Evolutionary conservation across 2,888 invertebrate species (phyloP), one percentile per base, ranked within the genome.

Genomic region (Tetranychus piercei): DNA sequence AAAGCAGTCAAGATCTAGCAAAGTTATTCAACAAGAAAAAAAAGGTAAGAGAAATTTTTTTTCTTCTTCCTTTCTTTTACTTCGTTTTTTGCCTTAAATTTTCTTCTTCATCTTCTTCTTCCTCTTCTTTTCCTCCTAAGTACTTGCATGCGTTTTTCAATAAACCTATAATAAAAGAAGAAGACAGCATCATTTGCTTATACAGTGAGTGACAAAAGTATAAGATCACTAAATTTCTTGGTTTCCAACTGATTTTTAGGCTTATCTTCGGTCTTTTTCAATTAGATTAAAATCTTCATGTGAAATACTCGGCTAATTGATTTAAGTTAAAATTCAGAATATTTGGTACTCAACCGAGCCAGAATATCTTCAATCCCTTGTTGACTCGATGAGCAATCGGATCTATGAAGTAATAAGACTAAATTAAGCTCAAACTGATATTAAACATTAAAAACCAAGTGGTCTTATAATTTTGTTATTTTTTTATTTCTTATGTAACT

Each of bases 61-160:
- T 15, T 55, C 55, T 15, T 55, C 55, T 55, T 15, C 15, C 15
- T 55, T 7, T 55, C 15, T 55, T 55, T 55, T 55, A 55, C 55
- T 55, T 55, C 55, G 55, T 55, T 55, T 55, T 55, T 23, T 55
- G 64, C 71, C 64, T 23, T 74, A 71, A 69, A 72, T 74, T 73
- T 69, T 73, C 73, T 44, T 73, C 23, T 11, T 34, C 71, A 44
- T 73, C 71, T 44, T 73, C 69, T 71, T 76, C 73, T 75, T 23
- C 73, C 73, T 71, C 66, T 44, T 71, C 8, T 44, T 22, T 73
- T 66, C 69, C 64, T 69, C 67, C 72, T 45, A n/a, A n/a, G n/a
- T n/a, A n/a, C n/a, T n/a, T n/a, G n/a, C n/a, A n/a, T n/a, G n/a
- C n/a, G n/a, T n/a, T n/a, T n/a, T n/a, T n/a, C n/a, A n/a, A n/a